Evolutionary conservation across 2,113 vertebrate species (phyloP), one percentile per base, ranked within the genome.

Genomic region (Sander vitreus): DNA sequence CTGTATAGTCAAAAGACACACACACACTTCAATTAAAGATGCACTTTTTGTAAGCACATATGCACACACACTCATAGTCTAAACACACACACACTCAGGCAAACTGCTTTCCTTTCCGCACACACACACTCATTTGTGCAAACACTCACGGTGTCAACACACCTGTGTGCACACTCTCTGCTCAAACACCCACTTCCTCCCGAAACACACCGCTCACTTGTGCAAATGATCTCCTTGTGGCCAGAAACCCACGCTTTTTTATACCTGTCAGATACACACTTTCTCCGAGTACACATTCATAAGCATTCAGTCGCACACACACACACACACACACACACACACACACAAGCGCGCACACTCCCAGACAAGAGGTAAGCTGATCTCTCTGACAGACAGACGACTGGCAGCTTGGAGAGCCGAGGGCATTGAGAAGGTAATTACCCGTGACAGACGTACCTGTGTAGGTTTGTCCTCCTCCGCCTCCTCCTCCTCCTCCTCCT

Each of bases 381-480:
- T 92, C 91, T 73, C 83, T 88, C 81, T 92, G 92, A 93, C 93
- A 89, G 91, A 88, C 91, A 89, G 85, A 78, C 83, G 80, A 85
- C 89, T 91, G 88, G 89, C 91, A 89, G 86, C 78, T 91, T 79
- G 65, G 75, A 80, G 89, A 73, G 89, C 85, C 68, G 73, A 73
- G 77, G 83, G 89, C 82, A 72, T 88, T 87, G 91, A 89, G 89
- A 88, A 93, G 92, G 91, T 94, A 93, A 94, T 93, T 93, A 92
- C 85, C 92, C 89, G 72, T 93, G 92, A 94, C 92, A 92, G 85
- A 89, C 82, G 89, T 94, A 93, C 93, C 93, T 94, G 93, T 93
- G 90, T 93, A 91, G 80, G 85, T 91, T 91, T 91, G 87, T 88
- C 90, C 87, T 83, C 76, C 86, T 77, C 81, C 58, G 12, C 69